Evolutionary conservation across 2,888 invertebrate genomes (phyloP), one percentile per base, ranked within the genome.

Genomic region (Hyalella azteca): DNA sequence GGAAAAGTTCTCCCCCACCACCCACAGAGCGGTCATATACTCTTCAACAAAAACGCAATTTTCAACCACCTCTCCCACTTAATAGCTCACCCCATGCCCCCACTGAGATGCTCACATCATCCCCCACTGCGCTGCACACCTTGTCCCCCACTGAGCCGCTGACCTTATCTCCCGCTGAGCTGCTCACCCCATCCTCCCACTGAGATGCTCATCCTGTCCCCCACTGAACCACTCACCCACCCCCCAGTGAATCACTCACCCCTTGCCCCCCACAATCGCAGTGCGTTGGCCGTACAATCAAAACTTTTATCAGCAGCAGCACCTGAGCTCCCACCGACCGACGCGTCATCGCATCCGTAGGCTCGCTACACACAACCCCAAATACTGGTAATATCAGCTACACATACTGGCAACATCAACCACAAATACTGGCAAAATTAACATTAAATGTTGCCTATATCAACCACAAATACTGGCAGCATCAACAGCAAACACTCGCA

Each of bases 271-370:
- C 54, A 54, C 54, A 54, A 54, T 54, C 54, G 54, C 54, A 54
- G 54, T 29, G 7, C 26, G 26, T 11, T 26, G 54, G 54, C 54
- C 29, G 54, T 54, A 54, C 19, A 54, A 54, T 54, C 54, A 54
- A 54, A 54, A 54, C 54, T 54, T 54, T n/a, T 54, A 54, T 29
- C 54, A 54, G 26, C 26, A 54, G 54, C 54, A 29, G 29, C 54
- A 54, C 54, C 54, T 54, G 54, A 22, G 22, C 54, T 29, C 54
- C 29, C 26, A 22, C n/a, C 26, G 54, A 22, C 26, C 22, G 9
- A 26, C 1, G n/a, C n/a, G n/a, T n/a, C n/a, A n/a, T n/a, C n/a
- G n/a, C n/a, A n/a, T n/a, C n/a, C n/a, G n/a, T n/a, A n/a, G n/a
- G n/a, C n/a, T n/a, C n/a, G n/a, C n/a, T n/a, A n/a, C n/a, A n/a